phyloP scores from a whole-genome alignment of 1,140 invertebrate species.

The Brachionus manjavacas region DNA sequence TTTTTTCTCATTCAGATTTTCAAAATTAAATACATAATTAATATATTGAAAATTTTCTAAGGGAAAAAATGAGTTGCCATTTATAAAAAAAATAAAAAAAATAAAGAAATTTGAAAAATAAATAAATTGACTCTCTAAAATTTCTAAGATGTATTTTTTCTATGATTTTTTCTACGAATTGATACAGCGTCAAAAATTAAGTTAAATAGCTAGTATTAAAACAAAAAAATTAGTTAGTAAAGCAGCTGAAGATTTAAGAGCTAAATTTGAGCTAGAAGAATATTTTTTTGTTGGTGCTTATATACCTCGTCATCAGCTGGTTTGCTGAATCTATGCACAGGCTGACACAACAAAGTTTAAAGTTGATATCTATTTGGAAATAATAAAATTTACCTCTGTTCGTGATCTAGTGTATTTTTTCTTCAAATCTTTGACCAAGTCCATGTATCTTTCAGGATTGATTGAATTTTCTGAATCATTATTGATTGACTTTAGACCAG shows the following conservation, averaged over 20 bases:
- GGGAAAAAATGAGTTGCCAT: too few species aligned
- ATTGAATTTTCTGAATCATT: slow-evolving; percentile 18
- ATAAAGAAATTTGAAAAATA: too few species aligned
- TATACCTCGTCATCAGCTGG: slow-evolving; percentile 32
- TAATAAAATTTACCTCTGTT: slow-evolving; percentile 26
- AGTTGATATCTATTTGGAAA: neutral
- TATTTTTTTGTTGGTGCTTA: neutral
- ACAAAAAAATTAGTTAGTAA: neutral
- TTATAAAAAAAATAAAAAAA: too few species aligned
- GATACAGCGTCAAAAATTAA: neutral
- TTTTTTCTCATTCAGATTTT: too few species aligned
- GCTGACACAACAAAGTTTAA: neutral
- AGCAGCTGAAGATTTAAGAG: neutral
- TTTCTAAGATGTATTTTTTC: too few species aligned
- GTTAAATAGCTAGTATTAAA: neutral
- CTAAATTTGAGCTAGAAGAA: neutral
- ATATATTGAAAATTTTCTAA: too few species aligned
- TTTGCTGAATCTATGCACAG: slow-evolving; percentile 4
- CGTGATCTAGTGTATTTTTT: slow-evolving; percentile 40
- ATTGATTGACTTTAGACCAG: neutral
- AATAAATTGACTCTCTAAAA: too few species aligned
- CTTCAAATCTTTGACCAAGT: slow-evolving; percentile 37
- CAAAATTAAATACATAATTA: too few species aligned
- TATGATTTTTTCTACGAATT: too few species aligned
- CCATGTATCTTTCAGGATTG: slow-evolving; percentile 18